Base-by-base conservation (phyloP, 2,888 invertebrate species). In the Poecilus cupreus region DNA sequence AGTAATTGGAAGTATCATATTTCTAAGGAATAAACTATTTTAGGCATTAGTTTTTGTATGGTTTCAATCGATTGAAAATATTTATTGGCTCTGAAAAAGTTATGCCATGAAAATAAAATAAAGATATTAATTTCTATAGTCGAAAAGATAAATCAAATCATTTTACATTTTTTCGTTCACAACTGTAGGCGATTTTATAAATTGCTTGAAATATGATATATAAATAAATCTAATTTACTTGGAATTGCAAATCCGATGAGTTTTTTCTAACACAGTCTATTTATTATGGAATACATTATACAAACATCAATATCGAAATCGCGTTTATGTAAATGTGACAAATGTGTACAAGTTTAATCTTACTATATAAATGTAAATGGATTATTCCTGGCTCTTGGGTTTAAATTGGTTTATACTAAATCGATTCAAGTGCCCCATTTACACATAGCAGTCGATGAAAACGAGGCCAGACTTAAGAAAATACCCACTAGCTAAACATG, bases 291-390 rank as follows among this genome's bases (percentile, higher is more conserved):
- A 32, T 68, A 68, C 37, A 68, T 68, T 68, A 68, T 68, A 37
- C 37, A 72, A 46, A 72, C 72, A 72, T 72, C 72, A 72, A 72
- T 72, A 51, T 49, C 49, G 26, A 54, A 75, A 75, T 75, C 49
- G 75, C 75, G 49, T 75, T 75, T 75, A 75, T 75, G 75, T 32
- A 75, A 75, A 75, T 75, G 51, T 75, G 75, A 51, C 32, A 75
- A 75, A 75, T 75, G 51, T 51, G 75, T 75, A 75, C 32, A 75
- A 75, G 51, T 51, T 75, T 75, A 75, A 75, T 75, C 75, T 49
- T 75, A 75, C 75, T 75, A 75, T 51, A 75, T 75, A 75, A 75
- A 75, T 75, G 75, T 75, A 75, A 75, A 75, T 75, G 75, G 75
- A 75, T 75, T 75, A 75, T 46, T 72, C 72, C 32, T 37, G 72